Base-by-base conservation (phyloP, 2,113 vertebrate genomes). In the Paramisgurnus dabryanus region DNA sequence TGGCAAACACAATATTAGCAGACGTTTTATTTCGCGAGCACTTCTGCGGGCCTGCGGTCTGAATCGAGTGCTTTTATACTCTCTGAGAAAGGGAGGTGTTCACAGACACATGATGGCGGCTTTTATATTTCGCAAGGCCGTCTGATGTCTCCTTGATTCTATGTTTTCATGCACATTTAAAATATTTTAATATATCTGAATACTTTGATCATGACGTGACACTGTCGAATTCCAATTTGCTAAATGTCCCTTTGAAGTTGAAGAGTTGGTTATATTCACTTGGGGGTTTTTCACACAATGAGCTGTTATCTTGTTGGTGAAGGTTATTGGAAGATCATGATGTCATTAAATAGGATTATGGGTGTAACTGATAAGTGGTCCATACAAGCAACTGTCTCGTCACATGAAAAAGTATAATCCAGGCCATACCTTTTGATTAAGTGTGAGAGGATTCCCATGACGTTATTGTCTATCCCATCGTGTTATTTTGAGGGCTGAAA, bases 291-390 rank as follows among this genome's bases (percentile, higher is more conserved):
- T 22, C 13, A 55, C 53, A 55, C 15, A 58, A 8, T 6, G 15
- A n/a, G 5, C 7, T 58, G 7, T 72, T 12, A 34, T 49, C 68
- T 74, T 75, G 22, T 49, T 79, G 22, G 22, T 22, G 39, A 47
- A 70, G 34, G 58, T 79, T 67, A 63, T 70, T 63, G 50, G 18
- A 49, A 27, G 15, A 78, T 50, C 49, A 78, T 61, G 50, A 50
- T 66, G 58, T 39, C 22, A 39, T 78, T 72, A 78, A 43, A 27
- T 7, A 34, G 47, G 18, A 71, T 77, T 77, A 22, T n/a, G 55
- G 67, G 13, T 50, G 49, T 53, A 50, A 47, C 11, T 76, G 55
- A 60, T 69, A 55, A 63, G 49, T 61, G 55, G 40, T 58, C 17
- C 15, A 72, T 55, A 57, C 50, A 58, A 58, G 18, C 22, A 0